Evolutionary conservation across 2,888 invertebrate species (phyloP).

Genomic region (Phyllotreta cruciferae): DNA sequence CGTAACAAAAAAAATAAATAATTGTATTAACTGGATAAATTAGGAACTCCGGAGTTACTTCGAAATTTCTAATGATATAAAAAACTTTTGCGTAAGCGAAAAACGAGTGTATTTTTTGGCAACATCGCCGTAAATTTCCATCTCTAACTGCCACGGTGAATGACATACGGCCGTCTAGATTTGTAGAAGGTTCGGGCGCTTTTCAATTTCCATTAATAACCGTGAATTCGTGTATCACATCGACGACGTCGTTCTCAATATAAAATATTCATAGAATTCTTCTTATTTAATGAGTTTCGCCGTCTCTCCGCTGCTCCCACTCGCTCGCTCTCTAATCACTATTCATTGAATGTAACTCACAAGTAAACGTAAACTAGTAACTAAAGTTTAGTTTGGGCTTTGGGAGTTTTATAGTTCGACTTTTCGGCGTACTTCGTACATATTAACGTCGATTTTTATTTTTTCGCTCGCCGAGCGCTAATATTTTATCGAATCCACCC

Average conservation of each 20-base stretch:
- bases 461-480: too few relatives aligned
- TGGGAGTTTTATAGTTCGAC: not conserved
- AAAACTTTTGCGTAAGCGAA: too few relatives aligned
- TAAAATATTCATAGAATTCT: conserved; percentile 22
- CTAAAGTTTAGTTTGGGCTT: too few relatives aligned
- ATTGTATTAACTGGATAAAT: too few relatives aligned
- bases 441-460: too few relatives aligned
- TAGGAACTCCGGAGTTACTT: too few relatives aligned
- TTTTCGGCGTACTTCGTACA: not conserved
- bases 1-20: too few relatives aligned
- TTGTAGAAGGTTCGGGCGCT: conserved; percentile 16
- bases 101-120: not conserved
- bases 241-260: conserved; percentile 12
- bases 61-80: too few relatives aligned
- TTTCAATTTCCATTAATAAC: conserved; percentile 23
- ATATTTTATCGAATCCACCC: too few relatives aligned
- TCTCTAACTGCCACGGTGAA: conserved; percentile 1
- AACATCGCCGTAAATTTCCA: conserved; percentile 2
- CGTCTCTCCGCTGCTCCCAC: not conserved
- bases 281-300: conserved; percentile 19
- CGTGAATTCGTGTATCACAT: conserved; percentile 20
- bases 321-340: conserved; percentile 3
- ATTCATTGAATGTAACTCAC: conserved; percentile 6
- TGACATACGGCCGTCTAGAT: conserved; percentile 15
- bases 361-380: too few relatives aligned